Evolutionary conservation across 2,797 vertebrate genomes (phyloP).

Genomic region (Acropternis orthonyx): DNA sequence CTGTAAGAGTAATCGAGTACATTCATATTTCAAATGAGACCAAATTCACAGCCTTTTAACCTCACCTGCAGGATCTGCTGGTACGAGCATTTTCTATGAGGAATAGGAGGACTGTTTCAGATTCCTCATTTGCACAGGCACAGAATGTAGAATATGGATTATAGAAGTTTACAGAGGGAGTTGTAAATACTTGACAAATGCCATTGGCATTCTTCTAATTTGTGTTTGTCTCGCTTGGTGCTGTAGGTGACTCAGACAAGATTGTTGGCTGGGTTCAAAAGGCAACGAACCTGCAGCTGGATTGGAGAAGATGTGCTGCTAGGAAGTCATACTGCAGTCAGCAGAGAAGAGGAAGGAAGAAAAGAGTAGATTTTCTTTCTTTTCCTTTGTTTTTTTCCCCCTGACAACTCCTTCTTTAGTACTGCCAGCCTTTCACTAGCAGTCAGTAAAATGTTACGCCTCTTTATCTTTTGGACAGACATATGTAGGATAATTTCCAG

Average conservation of each 20-base stretch:
- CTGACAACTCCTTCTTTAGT: background rate
- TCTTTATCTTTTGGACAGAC: background rate
- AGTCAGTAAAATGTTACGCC: background rate
- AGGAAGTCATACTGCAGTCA: background rate
- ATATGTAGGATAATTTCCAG: background rate
- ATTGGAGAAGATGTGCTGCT: background rate
- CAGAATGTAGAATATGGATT: background rate
- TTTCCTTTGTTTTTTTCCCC: accelerated
- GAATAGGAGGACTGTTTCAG: background rate
- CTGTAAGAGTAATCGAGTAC: background rate
- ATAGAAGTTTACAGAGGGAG: background rate
- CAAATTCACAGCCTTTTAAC: background rate
- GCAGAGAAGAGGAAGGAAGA: background rate
- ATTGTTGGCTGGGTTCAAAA: background rate
- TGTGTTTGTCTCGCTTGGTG: background rate
- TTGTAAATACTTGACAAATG: background rate
- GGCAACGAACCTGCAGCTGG: background rate
- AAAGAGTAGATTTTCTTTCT: background rate
- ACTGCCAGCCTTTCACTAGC: background rate
- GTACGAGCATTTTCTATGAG: background rate
- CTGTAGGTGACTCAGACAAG: background rate
- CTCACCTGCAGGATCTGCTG: background rate
- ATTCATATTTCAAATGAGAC: background rate
- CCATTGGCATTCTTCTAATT: background rate
- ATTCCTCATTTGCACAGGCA: background rate